Conservation (phyloP, 1,140 invertebrate genomes). For the Ceratitis capitata region DNA sequence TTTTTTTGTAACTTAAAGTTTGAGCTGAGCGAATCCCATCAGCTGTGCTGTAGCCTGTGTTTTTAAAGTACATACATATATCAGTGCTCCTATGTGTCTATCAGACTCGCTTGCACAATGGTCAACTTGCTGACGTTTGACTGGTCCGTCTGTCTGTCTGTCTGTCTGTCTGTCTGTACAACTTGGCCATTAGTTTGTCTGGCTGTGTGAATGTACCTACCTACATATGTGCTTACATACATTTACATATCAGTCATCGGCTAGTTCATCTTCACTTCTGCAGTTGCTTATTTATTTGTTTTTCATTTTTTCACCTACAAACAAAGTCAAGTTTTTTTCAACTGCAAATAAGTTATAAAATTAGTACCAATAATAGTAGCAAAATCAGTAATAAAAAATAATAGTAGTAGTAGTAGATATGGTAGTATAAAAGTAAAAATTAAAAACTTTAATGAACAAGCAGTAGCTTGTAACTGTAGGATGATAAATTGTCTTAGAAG, state of each 20-base stretch:
- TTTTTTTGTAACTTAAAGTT: not conserved
- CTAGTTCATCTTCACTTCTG: not conserved
- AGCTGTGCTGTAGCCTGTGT: not conserved
- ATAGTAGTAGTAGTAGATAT: not conserved
- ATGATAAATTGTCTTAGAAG: not conserved
- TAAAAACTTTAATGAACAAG: no score
- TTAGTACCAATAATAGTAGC: not conserved
- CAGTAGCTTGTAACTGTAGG: no score
- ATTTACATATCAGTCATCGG: no score
- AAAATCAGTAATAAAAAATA: not conserved
- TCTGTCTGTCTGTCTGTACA: not conserved
- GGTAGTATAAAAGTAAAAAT: no score
- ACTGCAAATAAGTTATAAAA: no score
- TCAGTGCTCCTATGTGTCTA: not conserved
- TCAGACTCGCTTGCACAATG: not conserved
- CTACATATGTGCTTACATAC: no score
- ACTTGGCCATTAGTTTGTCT: no score
- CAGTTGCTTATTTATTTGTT: no score
- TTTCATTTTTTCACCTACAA: no score
- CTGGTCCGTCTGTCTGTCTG: not conserved
- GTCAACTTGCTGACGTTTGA: not conserved
- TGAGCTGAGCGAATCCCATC: not conserved
- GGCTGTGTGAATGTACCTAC: no score
- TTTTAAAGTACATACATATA: not conserved
- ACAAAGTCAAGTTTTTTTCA: no score